Percentiles rank a stretch among this genome's conserved stretches.
Conservation (phyloP, 2,113 vertebrate genomes). For the Mustela nigripes region DNA sequence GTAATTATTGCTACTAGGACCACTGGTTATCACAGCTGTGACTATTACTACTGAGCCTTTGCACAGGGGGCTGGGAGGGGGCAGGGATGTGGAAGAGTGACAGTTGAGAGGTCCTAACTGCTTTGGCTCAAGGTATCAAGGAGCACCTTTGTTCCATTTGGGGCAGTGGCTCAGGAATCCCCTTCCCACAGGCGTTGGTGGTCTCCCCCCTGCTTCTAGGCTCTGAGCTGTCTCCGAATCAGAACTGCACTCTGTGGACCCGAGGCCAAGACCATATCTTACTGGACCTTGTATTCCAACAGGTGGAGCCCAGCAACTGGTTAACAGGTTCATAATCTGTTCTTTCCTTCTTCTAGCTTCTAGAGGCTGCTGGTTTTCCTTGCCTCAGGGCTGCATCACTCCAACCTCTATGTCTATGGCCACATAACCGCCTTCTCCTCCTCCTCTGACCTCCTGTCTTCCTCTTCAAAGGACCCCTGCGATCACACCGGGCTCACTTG, state of each 20-base stretch:
- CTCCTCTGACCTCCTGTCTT: background rate
- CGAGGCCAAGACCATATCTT: background rate
- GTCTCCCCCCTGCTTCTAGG: background rate
- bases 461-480: background rate
- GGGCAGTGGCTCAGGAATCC: background rate
- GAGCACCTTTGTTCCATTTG: background rate
- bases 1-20: background rate
- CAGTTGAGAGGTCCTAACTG: background rate
- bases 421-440: background rate
- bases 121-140: background rate
- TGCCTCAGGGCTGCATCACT: background rate
- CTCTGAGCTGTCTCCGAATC: background rate
- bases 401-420: background rate
- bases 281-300: conserved; percentile 35
- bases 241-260: background rate
- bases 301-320: conserved; percentile 45
- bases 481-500: background rate
- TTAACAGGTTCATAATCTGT: background rate
- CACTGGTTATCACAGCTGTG: background rate
- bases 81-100: background rate
- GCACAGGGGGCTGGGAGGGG: background rate
- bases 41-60: background rate
- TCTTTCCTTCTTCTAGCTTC: conserved; percentile 15
- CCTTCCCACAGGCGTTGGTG: background rate
- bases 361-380: background rate